These are phyloP conservation scores for Pemphredon lugubris DNA, from an alignment of 2,888 invertebrate species.

Conservation along the genomic window DNA sequence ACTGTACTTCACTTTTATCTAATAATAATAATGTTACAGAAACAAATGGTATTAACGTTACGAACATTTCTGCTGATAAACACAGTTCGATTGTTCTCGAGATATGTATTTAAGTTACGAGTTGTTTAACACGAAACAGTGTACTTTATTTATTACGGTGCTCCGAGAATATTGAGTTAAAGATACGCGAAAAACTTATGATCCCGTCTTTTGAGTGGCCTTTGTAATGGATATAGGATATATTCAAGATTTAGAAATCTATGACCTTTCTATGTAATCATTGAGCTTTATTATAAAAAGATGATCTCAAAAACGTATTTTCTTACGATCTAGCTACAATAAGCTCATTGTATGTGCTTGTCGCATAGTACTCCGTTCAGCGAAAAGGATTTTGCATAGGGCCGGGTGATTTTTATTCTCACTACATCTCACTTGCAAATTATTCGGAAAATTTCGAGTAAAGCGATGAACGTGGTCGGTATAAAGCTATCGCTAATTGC, in stretches of 20 bases:
- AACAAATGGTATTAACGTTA: background rate
- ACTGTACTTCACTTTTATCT: slow-evolving; percentile 16
- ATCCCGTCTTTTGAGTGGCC: slow-evolving; percentile 64
- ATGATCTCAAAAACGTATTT: slow-evolving; percentile 60
- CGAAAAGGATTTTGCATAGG: background rate
- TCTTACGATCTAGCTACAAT: slow-evolving; percentile 55
- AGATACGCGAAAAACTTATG: slow-evolving; percentile 46
- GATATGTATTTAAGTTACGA: too few species aligned
- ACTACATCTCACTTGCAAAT: background rate
- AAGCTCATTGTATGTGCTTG: slow-evolving; percentile 61
- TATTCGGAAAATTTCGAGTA: slow-evolving; percentile 6
- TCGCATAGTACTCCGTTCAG: slow-evolving; percentile 27
- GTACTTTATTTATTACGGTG: slow-evolving; percentile 1
- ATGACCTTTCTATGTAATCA: slow-evolving; percentile 52
- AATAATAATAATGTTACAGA: background rate
- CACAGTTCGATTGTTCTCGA: background rate
- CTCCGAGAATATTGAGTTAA: slow-evolving; percentile 23
- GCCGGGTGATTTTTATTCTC: slow-evolving; percentile 13
- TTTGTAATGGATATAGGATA: slow-evolving; percentile 56
- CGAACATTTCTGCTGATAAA: too few species aligned
- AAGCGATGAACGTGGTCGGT: background rate
- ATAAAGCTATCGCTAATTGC: slow-evolving; percentile 12
- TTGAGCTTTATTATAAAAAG: slow-evolving; percentile 47
- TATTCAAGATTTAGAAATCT: slow-evolving; percentile 50
- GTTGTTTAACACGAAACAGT: too few species aligned